Evolutionary conservation across 2,888 invertebrate species (phyloP), one percentile per base, ranked within the genome.

Genomic region (Ptychoptera albimana): DNA sequence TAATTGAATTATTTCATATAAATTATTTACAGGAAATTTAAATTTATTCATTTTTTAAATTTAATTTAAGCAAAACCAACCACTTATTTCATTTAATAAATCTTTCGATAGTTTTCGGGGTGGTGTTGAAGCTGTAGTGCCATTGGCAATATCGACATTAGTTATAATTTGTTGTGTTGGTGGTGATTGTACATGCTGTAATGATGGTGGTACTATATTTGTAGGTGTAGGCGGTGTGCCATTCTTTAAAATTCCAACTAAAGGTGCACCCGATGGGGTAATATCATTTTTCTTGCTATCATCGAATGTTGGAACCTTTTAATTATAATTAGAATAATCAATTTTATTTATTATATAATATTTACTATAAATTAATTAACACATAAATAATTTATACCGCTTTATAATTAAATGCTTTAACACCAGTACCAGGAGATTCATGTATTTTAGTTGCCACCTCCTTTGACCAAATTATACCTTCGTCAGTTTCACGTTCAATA

Each of bases 401-500:
- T 55, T 72, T 63, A 52, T 73, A 74, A 13, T 55, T 58, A 47
- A 61, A 66, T 8, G 72, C 60, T 35, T 61, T 58, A 39, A 60
- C 45, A 39, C 60, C 57, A 8, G 57, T 54, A 44, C 70, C 68
- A 11, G 70, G 66, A 2, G 75, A 72, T 54, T 80, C 79, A 53
- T 77, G 77, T 57, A 66, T 58, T 63, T 79, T 78, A 2, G 76
- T 73, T 0, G 82, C 81, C 54, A 81, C 80, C 55, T 82, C 81
- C 58, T 81, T 82, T 41, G 74, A 77, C 64, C 79, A 73, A 54
- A 81, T 69, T 46, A 83, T 80, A 51, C 75, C 77, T 53, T 81
- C 82, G 55, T 85, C 83, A 1, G 82, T 80, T 65, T 82, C 79
- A 52, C 78, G 75, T 59, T 84, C 82, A 48, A 80, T 72, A 42